These are phyloP conservation scores for Hoplostethus atlanticus DNA, from an alignment of 2,797 vertebrate genomes.

Conservation along the genomic window DNA sequence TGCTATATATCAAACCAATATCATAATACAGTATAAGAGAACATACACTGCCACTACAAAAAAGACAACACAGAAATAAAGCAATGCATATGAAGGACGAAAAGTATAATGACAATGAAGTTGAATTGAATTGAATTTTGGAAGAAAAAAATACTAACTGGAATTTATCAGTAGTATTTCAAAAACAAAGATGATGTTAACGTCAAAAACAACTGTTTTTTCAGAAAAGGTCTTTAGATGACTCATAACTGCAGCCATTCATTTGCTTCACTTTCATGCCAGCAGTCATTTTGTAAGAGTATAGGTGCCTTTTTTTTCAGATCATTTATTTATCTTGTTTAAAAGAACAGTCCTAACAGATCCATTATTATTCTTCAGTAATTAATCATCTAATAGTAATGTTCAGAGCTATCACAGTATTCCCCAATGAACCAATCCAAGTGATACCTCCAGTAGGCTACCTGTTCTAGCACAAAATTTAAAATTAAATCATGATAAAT, in stretches of 20 bases:
- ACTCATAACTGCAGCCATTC: not conserved
- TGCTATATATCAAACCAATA: not conserved
- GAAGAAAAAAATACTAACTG: not conserved
- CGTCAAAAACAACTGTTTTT: not conserved
- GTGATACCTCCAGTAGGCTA: not conserved
- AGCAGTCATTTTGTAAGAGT: conserved; percentile 22
- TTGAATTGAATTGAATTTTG: not conserved
- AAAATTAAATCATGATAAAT: not conserved
- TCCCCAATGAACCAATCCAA: not conserved
- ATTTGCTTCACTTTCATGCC: conserved; percentile 15
- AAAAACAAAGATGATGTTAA: not conserved
- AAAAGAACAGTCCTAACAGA: conserved; percentile 37
- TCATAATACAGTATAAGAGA: not conserved
- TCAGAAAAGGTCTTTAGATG: not conserved
- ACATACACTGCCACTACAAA: not conserved
- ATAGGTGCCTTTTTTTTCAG: conserved; percentile 4
- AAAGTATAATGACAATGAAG: no score
- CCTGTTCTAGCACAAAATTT: not conserved
- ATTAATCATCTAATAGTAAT: conserved; percentile 27
- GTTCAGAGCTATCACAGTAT: not conserved
- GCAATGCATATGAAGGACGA: not conserved
- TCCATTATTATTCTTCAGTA: conserved; percentile 41
- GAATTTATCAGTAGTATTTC: not conserved
- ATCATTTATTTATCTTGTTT: conserved; percentile 29
- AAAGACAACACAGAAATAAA: not conserved